Conservation (phyloP, 92 coral and sea anemone species). For the Bergia sp. region DNA sequence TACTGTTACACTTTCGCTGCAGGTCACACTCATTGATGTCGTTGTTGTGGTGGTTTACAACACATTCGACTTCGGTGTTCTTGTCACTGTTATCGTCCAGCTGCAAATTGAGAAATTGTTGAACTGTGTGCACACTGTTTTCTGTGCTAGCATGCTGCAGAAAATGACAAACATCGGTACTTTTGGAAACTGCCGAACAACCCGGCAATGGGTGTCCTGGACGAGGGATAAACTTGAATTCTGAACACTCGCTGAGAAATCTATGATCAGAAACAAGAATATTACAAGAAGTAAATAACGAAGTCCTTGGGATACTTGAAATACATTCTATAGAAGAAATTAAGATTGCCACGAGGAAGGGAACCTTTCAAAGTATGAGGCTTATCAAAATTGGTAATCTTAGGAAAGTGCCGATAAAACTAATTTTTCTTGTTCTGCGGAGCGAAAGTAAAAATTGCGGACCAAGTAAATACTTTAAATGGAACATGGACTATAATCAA, state of each 20-base stretch:
- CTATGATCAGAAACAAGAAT: background rate
- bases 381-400: too few species aligned
- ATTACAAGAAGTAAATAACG: background rate
- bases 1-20: background rate
- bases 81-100: background rate
- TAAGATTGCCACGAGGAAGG: too few species aligned
- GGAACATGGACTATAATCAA: too few species aligned
- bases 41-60: background rate
- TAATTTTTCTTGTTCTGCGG: too few species aligned
- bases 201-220: constrained; percentile 32
- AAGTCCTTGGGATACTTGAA: too few species aligned
- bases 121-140: background rate
- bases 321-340: too few species aligned
- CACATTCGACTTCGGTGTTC: background rate
- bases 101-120: background rate
- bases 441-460: too few species aligned
- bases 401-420: too few species aligned
- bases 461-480: too few species aligned
- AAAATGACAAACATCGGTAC: constrained; percentile 31
- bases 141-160: background rate
- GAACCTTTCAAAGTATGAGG: too few species aligned
- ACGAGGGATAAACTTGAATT: constrained; percentile 45
- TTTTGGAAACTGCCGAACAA: background rate
- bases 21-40: background rate
- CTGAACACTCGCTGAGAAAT: constrained; percentile 15